Conservation (phyloP, 1,140 invertebrate genomes). For the Caenorhabditis elegans region WBcel235 BX284606.5:7842001-7842500, state of each 20-base stretch:
- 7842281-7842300: constrained; percentile 11
- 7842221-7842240: constrained; percentile 10
- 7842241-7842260: not conserved
- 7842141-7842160: not conserved
- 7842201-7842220: constrained; percentile 17
- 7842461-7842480: not conserved
- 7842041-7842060: not conserved
- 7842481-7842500: not conserved
- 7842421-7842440: constrained; percentile 31
- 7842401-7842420: constrained; percentile 12
- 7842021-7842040: too few relatives aligned
- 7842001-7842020: not conserved
- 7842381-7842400: constrained; percentile 16
- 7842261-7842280: not conserved
- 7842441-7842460: not conserved
- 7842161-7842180: not conserved
- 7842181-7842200: constrained; percentile 1
- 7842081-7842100: not conserved
- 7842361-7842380: constrained; percentile 19
- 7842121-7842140: not conserved
- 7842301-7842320: constrained; percentile 27
- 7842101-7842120: not conserved
- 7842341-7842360: not conserved
- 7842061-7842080: not conserved
- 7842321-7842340: constrained; percentile 25